Evolutionary conservation across 1,140 invertebrate genomes (phyloP), one percentile per base, ranked within the genome.

Genomic region (Tribolium castaneum): DNA sequence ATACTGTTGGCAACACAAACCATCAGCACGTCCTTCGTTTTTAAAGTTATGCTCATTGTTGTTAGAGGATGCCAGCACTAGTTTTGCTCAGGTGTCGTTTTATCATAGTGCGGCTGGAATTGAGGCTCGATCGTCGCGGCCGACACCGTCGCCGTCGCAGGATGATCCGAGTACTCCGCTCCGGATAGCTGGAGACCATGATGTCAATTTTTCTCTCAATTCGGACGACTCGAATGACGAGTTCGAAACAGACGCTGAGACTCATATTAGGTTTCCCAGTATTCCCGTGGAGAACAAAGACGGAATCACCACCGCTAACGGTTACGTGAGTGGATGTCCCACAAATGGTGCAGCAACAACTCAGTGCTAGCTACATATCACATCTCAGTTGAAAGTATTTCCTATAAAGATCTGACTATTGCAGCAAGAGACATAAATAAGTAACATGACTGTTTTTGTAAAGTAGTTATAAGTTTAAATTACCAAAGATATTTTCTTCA

Each of bases 1-100:
- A 74, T 87, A 89, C 50, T 98, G 96, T 84, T 99, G 97, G 97
- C 90, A 92, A 81, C 93, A 94, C 84, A 92, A 94, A 82, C 90
- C 94, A 4, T 88, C 89, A 19, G 87, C 88, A 19, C 88, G 97
- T 62, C 97, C 97, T 12, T 92, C 93, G 72, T 99, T 99, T 87
- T 89, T 95, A 70, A 92, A 95, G 66, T 90, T 97, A 6, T 92
- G 94, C 52, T 87, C 88, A 6, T 86, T 91, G 80, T 87, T 96
- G 75, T 86, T 92, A 80, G 86, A 90, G 30, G 88, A 91, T 81
- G 87, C 91, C 1, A 87, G 90, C 79, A 86, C 90, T 12, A 78
- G 82, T 71, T 96, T 96, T 85, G 88, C 90, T 14, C 85, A 89
- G 59, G 90, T 94, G n/a, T 94, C 94, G 54, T 96, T 95, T 88